These are phyloP conservation scores for Emydoidea blandingii DNA, from an alignment of 2,797 vertebrate genomes.

Conservation along the genomic window DNA sequence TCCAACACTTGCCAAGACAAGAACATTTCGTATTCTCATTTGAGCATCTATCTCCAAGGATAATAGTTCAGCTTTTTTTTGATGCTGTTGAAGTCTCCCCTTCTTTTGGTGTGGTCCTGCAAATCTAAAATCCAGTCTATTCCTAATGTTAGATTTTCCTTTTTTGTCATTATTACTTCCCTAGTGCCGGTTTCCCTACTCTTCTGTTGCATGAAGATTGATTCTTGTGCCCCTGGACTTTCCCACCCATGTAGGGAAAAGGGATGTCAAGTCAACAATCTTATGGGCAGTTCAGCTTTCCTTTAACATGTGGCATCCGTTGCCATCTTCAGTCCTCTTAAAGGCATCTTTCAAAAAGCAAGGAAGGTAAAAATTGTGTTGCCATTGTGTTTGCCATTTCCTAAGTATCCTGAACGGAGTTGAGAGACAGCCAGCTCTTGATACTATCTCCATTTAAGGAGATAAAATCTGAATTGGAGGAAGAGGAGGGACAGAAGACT, in stretches of 20 bases:
- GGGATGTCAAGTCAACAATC: not conserved
- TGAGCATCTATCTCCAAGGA: fast-evolving
- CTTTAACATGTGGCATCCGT: fast-evolving
- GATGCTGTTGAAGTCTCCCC: not conserved
- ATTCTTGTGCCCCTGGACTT: not conserved
- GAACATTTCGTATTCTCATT: not conserved
- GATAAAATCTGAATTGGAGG: fast-evolving
- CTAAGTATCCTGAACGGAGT: not conserved
- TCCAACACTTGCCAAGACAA: not conserved
- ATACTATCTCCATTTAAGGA: fast-evolving
- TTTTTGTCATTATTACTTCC: fast-evolving
- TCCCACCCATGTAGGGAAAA: not conserved
- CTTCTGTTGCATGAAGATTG: not conserved
- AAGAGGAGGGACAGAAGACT: fast-evolving
- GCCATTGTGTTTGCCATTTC: fast-evolving
- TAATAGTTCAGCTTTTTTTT: fast-evolving
- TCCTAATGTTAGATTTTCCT: not conserved
- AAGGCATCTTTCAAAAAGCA: not conserved
- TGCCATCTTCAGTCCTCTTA: fast-evolving
- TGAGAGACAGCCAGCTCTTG: not conserved
- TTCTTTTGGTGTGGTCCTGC: not conserved
- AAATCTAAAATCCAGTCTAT: not conserved
- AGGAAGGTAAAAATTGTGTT: fast-evolving
- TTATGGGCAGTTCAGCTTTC: not conserved
- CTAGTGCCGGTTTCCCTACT: not conserved